Percentiles rank a stretch among this genome's conserved stretches.
phyloP scores from a whole-genome alignment of 2,888 invertebrate genomes.

The Nineta flava region DNA sequence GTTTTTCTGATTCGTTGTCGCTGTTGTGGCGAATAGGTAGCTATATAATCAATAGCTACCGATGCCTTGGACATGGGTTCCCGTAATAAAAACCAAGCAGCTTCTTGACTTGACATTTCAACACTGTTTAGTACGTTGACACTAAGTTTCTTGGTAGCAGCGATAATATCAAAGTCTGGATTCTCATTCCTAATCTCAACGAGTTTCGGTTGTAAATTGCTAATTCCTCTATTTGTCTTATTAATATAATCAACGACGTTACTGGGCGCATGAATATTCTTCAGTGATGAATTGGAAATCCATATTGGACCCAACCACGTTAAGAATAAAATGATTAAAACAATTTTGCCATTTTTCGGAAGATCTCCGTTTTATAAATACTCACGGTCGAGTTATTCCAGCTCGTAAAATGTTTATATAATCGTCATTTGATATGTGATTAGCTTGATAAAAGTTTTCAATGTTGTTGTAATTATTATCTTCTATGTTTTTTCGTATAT shows the following conservation, averaged over 20 bases:
- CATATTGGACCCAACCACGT: conserved; percentile 21
- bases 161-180: conserved; percentile 21
- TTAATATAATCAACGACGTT: conserved; percentile 26
- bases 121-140: conserved; percentile 20
- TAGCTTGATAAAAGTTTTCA: no score
- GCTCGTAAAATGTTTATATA: no score
- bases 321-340: conserved; percentile 24
- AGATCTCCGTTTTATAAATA: conserved; percentile 20
- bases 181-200: conserved; percentile 20
- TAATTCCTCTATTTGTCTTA: conserved; percentile 22
- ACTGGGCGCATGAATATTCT: conserved; percentile 25
- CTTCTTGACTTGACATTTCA: conserved; percentile 17
- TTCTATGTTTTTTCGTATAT: no score
- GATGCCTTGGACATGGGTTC: conserved; percentile 25
- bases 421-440: no score
- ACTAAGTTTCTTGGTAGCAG: conserved; percentile 17
- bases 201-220: conserved; percentile 20
- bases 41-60: conserved; percentile 19
- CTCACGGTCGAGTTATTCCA: conserved; percentile 14
- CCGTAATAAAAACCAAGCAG: conserved; percentile 23
- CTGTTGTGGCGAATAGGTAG: conserved; percentile 13
- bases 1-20: no score
- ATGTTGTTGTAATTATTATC: no score
- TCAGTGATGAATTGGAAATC: conserved; percentile 25
- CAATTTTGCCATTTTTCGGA: conserved; percentile 23